Evolutionary conservation across 2,888 invertebrate genomes (phyloP).

Genomic region (Phytoseiulus persimilis): DNA sequence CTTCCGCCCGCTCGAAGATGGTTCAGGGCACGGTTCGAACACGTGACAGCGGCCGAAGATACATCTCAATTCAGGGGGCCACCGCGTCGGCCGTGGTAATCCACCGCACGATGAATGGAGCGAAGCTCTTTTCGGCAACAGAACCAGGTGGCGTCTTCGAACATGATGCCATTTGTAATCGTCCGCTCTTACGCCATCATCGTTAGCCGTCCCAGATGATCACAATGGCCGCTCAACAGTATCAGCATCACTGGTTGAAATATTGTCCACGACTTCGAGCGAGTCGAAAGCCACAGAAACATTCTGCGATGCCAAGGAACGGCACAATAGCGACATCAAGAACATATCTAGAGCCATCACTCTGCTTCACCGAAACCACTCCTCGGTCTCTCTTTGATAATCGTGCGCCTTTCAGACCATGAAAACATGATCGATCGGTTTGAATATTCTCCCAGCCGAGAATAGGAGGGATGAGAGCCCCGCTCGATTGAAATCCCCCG

Average conservation of each 20-base stretch:
- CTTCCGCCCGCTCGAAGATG: background rate
- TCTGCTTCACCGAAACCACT: background rate
- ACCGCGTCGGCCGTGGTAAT: background rate
- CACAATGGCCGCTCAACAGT: background rate
- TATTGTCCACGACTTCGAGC: background rate
- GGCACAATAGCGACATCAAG: background rate
- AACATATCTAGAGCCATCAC: background rate
- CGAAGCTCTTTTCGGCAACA: background rate
- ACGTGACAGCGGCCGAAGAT: background rate
- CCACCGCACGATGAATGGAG: background rate
- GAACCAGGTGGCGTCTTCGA: background rate
- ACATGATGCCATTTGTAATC: background rate
- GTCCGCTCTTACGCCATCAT: background rate
- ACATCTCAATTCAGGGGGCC: conserved; percentile 1
- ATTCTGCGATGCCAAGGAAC: background rate
- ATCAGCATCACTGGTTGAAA: too few relatives aligned
- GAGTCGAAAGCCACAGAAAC: background rate
- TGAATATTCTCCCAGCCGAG: too few relatives aligned
- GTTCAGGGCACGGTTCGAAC: background rate
- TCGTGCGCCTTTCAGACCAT: too few relatives aligned
- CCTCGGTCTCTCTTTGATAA: background rate
- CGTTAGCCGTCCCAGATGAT: conserved; percentile 5
- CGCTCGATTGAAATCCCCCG: too few relatives aligned
- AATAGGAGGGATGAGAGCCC: too few relatives aligned
- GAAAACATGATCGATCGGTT: too few relatives aligned